Conservation (phyloP, 2,797 vertebrate genomes). For the Sebastes flavidus region DNA sequence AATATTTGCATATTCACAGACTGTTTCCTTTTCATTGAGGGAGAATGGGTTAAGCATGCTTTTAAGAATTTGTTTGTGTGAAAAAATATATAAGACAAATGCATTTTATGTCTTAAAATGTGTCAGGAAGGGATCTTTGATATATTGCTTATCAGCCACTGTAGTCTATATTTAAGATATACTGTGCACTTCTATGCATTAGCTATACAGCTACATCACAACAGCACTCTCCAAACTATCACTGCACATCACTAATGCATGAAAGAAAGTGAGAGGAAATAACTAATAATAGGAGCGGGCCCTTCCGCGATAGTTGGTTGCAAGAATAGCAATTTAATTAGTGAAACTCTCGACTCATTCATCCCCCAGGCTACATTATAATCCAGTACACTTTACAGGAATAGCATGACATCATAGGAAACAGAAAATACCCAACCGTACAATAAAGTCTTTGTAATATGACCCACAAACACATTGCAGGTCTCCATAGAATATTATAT, state of each 20-base stretch:
- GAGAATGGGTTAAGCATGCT: background rate
- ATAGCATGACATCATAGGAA: slow-evolving; percentile 55
- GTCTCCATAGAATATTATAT: slow-evolving; percentile 27
- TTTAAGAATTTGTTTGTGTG: background rate
- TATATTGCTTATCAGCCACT: background rate
- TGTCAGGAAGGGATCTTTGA: background rate
- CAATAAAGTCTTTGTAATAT: slow-evolving; percentile 42
- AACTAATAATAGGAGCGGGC: slow-evolving; percentile 30
- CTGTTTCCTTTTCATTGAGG: background rate
- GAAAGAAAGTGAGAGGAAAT: slow-evolving; percentile 44
- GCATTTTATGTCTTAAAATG: background rate
- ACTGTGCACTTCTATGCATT: background rate
- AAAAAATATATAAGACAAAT: background rate
- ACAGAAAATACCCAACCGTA: slow-evolving; percentile 34
- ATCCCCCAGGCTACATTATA: slow-evolving; percentile 33
- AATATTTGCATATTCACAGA: background rate
- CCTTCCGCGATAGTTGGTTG: slow-evolving; percentile 16
- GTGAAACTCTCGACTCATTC: slow-evolving; percentile 39
- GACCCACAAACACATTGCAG: slow-evolving; percentile 23
- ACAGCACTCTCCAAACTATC: background rate
- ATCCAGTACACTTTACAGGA: slow-evolving; percentile 52
- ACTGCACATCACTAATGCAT: slow-evolving; percentile 35
- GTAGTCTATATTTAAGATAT: background rate
- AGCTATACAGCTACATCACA: background rate
- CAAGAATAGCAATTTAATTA: slow-evolving; percentile 59